Evolutionary conservation across 1,140 invertebrate genomes (phyloP).

Genomic region (Melipona quadrifasciata): DNA sequence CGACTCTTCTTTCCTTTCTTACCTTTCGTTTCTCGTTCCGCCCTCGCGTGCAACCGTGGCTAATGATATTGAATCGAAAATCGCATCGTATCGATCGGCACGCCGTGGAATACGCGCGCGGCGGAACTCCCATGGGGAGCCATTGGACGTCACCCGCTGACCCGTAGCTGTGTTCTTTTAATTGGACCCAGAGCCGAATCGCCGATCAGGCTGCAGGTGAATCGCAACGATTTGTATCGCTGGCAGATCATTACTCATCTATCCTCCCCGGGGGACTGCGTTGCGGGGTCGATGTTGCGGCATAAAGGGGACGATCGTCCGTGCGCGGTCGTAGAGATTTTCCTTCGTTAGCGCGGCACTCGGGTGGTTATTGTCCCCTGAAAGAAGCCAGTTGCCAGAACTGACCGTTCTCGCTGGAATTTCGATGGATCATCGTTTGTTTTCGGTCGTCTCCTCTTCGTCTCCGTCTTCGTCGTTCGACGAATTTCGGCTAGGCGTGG

Average conservation of each 20-base stretch:
- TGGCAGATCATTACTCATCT: slow-evolving; percentile 79
- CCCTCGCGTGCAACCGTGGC: slow-evolving; percentile 44
- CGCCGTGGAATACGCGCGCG: slow-evolving; percentile 40
- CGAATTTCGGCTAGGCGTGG: no score
- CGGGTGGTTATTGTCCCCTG: neutral
- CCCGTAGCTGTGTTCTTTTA: slow-evolving; percentile 77
- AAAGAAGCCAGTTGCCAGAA: neutral
- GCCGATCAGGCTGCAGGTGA: slow-evolving; percentile 75
- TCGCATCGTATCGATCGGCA: slow-evolving; percentile 52
- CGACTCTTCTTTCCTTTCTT: neutral
- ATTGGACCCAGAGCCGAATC: slow-evolving; percentile 77
- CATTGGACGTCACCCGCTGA: slow-evolving; percentile 73
- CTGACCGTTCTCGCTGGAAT: neutral
- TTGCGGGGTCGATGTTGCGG: slow-evolving; percentile 37
- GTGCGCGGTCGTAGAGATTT: slow-evolving; percentile 39
- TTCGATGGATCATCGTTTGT: slow-evolving; percentile 7
- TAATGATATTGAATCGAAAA: slow-evolving; percentile 65
- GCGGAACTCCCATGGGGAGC: slow-evolving; percentile 54
- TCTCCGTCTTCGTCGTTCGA: neutral
- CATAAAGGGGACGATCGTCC: slow-evolving; percentile 30
- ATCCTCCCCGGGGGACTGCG: slow-evolving; percentile 53
- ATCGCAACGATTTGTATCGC: slow-evolving; percentile 79
- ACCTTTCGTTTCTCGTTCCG: neutral
- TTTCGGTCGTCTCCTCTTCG: no score
- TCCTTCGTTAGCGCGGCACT: slow-evolving; percentile 49